These are phyloP conservation scores for Mungos mungo DNA, from an alignment of 2,113 vertebrate species.

Conservation along the genomic window DNA sequence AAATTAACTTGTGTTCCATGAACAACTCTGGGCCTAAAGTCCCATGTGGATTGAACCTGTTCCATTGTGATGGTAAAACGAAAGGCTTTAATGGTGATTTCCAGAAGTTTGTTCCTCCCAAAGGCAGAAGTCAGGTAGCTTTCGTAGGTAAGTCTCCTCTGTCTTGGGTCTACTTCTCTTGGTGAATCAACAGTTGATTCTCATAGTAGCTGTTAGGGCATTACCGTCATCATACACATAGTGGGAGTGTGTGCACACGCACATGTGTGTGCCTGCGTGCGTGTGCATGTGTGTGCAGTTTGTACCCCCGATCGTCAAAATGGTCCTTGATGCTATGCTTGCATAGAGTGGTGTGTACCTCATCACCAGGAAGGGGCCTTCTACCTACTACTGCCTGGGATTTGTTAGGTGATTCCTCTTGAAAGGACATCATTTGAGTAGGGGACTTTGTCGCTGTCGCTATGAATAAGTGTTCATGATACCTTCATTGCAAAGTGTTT, in stretches of 20 bases:
- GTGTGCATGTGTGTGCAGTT: not conserved
- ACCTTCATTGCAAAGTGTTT: not conserved
- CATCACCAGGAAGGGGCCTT: not conserved
- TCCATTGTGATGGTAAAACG: not conserved
- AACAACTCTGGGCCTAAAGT: not conserved
- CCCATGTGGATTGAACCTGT: not conserved
- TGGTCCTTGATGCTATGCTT: not conserved
- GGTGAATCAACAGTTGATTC: not conserved
- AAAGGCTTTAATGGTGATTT: not conserved
- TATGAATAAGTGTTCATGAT: not conserved
- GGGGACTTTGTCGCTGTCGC: not conserved
- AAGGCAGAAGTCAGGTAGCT: not conserved
- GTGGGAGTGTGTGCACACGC: not conserved
- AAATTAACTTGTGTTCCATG: rapidly evolving
- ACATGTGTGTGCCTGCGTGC: too few species aligned
- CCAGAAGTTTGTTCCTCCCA: not conserved
- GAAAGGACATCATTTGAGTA: not conserved
- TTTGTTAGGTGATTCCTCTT: not conserved
- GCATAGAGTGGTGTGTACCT: too few species aligned
- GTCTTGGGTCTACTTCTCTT: not conserved
- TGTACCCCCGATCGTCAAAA: not conserved
- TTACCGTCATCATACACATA: too few species aligned
- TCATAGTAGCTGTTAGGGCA: not conserved
- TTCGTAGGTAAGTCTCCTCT: not conserved
- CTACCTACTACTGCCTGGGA: not conserved